Percentiles rank a stretch among this genome's conserved stretches.
Evolutionary conservation across 2,113 vertebrate genomes (phyloP).

Genomic region (Sclerurus mexicanus): DNA sequence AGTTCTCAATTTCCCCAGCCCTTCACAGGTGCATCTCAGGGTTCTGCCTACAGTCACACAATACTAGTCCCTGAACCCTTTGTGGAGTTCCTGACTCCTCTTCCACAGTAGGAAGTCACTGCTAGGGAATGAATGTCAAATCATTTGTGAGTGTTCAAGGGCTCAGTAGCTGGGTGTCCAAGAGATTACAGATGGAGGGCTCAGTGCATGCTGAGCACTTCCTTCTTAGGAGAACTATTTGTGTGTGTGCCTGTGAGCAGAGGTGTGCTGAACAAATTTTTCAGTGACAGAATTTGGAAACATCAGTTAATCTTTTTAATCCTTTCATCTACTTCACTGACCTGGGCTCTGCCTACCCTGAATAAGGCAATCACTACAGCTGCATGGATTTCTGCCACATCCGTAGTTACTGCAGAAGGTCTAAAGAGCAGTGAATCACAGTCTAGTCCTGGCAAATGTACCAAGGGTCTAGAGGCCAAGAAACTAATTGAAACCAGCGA

Average conservation of each 20-base stretch:
- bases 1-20: too few species aligned
- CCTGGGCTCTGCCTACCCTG: not conserved
- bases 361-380: not conserved
- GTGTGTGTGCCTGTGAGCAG: accelerated
- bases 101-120: not conserved
- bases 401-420: not conserved
- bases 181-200: not conserved
- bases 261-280: not conserved
- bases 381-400: not conserved
- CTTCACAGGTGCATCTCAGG: not conserved
- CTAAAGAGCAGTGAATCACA: not conserved
- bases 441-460: not conserved
- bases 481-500: not conserved
- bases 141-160: not conserved
- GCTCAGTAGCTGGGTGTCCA: not conserved
- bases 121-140: not conserved
- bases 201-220: not conserved
- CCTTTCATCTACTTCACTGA: not conserved
- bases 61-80: not conserved
- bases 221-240: not conserved
- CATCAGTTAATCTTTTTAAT: not conserved
- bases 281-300: not conserved
- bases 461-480: not conserved
- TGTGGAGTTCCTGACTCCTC: not conserved
- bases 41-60: not conserved